Percentiles rank a stretch among this genome's conserved stretches.
phyloP scores from a whole-genome alignment of 2,113 vertebrate species.

The Gadus macrocephalus region DNA sequence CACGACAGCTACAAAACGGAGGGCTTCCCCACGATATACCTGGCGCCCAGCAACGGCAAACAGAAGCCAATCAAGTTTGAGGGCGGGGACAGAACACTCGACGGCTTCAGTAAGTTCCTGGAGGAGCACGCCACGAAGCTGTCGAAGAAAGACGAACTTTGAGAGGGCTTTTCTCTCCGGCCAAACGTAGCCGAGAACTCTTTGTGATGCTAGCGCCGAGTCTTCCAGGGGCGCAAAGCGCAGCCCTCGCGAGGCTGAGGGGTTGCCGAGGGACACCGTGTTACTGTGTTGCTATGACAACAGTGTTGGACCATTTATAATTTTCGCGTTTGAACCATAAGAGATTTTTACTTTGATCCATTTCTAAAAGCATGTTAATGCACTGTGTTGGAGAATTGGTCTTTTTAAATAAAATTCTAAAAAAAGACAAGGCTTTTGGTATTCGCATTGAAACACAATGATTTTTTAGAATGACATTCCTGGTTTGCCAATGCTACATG shows the following conservation, averaged over 20 bases:
- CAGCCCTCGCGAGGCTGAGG: conserved; percentile 21
- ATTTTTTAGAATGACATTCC: neutral
- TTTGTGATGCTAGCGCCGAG: conserved; percentile 10
- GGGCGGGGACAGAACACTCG: conserved; percentile 82
- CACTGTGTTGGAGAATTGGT: conserved; percentile 47
- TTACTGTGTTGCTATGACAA: conserved; percentile 55
- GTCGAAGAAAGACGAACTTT: conserved; percentile 86
- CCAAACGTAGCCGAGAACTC: conserved; percentile 40
- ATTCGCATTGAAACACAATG: conserved; percentile 7
- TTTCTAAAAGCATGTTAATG: conserved; percentile 66
- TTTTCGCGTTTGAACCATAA: conserved; percentile 54
- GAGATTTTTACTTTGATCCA: conserved; percentile 53
- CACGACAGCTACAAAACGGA: conserved; percentile 83
- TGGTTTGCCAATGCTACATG: neutral
- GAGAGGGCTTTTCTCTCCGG: conserved; percentile 34
- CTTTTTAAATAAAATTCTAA: conserved; percentile 72
- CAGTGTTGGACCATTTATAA: conserved; percentile 42
- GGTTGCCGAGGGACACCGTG: conserved; percentile 19
- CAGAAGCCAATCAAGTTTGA: conserved; percentile 87
- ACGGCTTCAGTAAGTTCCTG: conserved; percentile 86
- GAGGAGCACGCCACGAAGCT: conserved; percentile 84
- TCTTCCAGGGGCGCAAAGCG: conserved; percentile 8
- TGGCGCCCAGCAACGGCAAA: conserved; percentile 84
- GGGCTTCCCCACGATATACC: conserved; percentile 96
- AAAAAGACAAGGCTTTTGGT: conserved; percentile 33